These are phyloP conservation scores for Cheilosia variabilis DNA, from an alignment of 2,888 invertebrate genomes.

Conservation along the genomic window DNA sequence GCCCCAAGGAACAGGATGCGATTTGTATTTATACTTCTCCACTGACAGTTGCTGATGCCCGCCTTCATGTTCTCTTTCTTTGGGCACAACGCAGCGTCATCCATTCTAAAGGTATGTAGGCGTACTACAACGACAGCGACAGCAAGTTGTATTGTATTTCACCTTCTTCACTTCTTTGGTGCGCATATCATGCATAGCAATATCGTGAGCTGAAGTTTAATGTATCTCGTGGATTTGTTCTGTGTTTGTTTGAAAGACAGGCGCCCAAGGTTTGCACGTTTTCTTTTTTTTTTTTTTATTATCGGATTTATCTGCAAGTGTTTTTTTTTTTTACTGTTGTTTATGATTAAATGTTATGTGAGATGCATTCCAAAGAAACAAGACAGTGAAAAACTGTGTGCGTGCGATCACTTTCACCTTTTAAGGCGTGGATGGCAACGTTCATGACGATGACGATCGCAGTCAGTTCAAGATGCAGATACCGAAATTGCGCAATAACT, in stretches of 20 bases:
- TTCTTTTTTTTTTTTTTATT: conserved; percentile 19
- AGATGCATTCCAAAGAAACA: conserved; percentile 39
- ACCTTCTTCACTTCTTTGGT: conserved; percentile 29
- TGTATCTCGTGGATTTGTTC: conserved; percentile 32
- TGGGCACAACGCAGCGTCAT: conserved; percentile 40
- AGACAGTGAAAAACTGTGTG: conserved; percentile 18
- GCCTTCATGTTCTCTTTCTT: conserved; percentile 30
- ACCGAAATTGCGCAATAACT: conserved; percentile 28
- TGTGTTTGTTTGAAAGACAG: conserved; percentile 38
- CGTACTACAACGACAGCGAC: background rate
- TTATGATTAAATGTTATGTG: conserved; percentile 45
- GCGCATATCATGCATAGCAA: conserved; percentile 24
- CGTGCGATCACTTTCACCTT: conserved; percentile 62
- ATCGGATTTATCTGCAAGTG: conserved; percentile 28
- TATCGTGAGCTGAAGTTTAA: conserved; percentile 64
- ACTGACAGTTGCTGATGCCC: conserved; percentile 47
- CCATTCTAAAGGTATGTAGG: conserved; percentile 35
- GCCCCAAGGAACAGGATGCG: conserved; percentile 61
- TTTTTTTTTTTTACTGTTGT: conserved; percentile 7
- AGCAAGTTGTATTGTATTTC: conserved; percentile 17
- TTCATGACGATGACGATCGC: conserved; percentile 31
- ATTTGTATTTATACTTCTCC: conserved; percentile 23
- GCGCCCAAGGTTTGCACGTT: conserved; percentile 51
- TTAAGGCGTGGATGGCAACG: conserved; percentile 46
- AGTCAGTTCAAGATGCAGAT: conserved; percentile 35